A percentile compares a stretch with the other conserved stretches of the same genome.
These are phyloP conservation scores for Bovichtus variegatus DNA, from an alignment of 2,797 vertebrate genomes.

Conservation along the genomic window DNA sequence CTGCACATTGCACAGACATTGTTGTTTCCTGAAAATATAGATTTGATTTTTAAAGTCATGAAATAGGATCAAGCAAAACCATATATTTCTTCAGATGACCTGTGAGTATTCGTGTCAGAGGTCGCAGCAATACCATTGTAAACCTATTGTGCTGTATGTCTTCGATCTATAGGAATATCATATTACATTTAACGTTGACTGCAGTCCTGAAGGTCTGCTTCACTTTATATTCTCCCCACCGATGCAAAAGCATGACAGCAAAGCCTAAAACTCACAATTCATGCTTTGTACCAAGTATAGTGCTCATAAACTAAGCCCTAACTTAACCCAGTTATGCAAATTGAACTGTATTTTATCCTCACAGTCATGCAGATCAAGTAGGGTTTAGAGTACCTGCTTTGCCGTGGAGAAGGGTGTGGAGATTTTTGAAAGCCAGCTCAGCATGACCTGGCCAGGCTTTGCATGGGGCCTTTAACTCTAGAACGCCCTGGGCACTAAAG, in stretches of 20 bases:
- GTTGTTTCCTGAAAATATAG: conserved; percentile 16
- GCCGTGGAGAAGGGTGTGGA: conserved; percentile 46
- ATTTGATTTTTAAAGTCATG: neutral
- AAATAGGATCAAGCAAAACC: conserved; percentile 1
- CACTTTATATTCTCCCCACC: neutral
- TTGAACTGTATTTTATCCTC: conserved; percentile 24
- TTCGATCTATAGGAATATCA: neutral
- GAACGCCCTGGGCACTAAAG: conserved; percentile 86
- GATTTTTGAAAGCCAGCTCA: conserved; percentile 50
- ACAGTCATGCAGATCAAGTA: conserved; percentile 76
- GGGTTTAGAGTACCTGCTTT: conserved; percentile 80
- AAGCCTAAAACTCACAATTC: conserved; percentile 20
- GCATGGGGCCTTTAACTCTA: conserved; percentile 72
- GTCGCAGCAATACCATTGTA: conserved; percentile 4
- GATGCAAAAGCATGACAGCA: conserved; percentile 48
- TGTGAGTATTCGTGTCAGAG: neutral
- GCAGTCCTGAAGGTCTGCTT: conserved; percentile 5
- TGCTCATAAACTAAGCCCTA: conserved; percentile 10
- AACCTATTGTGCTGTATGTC: neutral
- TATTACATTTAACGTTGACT: neutral
- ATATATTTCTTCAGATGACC: conserved; percentile 3
- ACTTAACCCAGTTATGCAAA: conserved; percentile 23
- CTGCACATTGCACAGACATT: neutral
- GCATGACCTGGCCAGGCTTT: conserved; percentile 59
- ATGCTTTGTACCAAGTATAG: conserved; percentile 42